phyloP scores from a whole-genome alignment of 92 coral and sea anemone genomes.

The Zoanthus gigantus region DNA sequence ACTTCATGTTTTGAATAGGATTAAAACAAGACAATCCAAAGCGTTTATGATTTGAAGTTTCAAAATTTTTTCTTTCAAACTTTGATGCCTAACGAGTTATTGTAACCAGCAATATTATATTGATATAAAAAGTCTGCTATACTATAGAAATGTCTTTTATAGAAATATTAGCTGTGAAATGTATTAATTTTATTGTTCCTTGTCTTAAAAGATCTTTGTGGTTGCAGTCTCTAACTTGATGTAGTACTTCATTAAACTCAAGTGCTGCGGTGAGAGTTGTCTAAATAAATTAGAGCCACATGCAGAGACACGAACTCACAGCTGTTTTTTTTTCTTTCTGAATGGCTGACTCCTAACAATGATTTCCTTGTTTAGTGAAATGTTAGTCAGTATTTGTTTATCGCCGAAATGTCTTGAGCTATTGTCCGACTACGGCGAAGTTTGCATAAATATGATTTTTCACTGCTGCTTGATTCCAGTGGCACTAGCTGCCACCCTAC shows the following conservation, averaged over 20 bases:
- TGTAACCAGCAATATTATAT: neutral
- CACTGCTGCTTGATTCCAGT: too few relatives aligned
- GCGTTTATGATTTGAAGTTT: neutral
- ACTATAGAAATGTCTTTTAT: neutral
- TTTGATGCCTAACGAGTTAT: neutral
- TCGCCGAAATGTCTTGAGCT: too few relatives aligned
- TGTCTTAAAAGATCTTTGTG: neutral
- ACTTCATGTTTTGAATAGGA: neutral
- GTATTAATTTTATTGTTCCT: neutral
- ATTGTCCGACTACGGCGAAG: too few relatives aligned
- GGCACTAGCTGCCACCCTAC: too few relatives aligned
- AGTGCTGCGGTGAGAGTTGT: neutral
- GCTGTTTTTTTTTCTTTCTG: neutral
- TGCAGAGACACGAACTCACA: neutral
- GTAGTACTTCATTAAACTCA: neutral
- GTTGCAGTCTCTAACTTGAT: constrained; percentile 11
- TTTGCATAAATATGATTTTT: too few relatives aligned
- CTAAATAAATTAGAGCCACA: neutral
- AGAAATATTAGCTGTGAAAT: neutral
- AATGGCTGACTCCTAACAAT: neutral
- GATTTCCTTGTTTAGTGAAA: neutral
- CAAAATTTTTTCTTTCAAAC: neutral
- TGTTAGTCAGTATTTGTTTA: too few relatives aligned
- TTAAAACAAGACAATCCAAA: neutral
- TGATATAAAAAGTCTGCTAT: neutral